phyloP scores from a whole-genome alignment of 2,113 vertebrate genomes.

The Aviceda subcristata region DNA sequence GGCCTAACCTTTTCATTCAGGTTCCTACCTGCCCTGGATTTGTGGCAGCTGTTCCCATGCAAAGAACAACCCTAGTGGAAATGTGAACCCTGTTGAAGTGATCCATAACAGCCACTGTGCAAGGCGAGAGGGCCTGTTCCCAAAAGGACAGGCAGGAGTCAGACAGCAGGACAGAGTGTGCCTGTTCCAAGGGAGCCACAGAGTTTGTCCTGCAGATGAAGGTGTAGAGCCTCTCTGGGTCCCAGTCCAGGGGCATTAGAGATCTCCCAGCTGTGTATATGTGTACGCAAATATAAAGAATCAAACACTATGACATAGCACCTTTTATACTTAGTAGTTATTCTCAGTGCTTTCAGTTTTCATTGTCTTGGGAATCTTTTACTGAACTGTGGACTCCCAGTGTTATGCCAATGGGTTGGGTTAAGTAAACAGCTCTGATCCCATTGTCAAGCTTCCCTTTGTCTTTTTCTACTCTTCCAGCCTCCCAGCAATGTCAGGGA shows the following conservation, averaged over 20 bases:
- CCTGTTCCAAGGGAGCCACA: background rate
- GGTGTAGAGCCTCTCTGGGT: background rate
- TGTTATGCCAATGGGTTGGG: background rate
- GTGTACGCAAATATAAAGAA: background rate
- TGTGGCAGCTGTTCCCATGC: background rate
- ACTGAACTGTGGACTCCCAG: background rate
- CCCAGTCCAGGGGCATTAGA: background rate
- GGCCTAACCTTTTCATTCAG: background rate
- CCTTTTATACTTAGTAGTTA: background rate
- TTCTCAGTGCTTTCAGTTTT: background rate
- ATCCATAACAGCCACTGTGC: accelerated
- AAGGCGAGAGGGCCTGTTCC: background rate
- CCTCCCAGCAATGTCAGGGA: background rate
- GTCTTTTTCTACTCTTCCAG: background rate
- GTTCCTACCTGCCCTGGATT: background rate
- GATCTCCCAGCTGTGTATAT: background rate
- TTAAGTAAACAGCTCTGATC: background rate
- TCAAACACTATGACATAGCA: background rate
- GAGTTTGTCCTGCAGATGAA: background rate
- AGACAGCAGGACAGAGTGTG: background rate
- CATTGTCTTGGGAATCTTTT: background rate
- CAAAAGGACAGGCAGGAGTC: background rate
- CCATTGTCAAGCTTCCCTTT: background rate
- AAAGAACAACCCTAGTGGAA: background rate
- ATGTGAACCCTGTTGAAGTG: background rate